Conservation (phyloP, 2,113 vertebrate genomes). For the Chunga burmeisteri region DNA sequence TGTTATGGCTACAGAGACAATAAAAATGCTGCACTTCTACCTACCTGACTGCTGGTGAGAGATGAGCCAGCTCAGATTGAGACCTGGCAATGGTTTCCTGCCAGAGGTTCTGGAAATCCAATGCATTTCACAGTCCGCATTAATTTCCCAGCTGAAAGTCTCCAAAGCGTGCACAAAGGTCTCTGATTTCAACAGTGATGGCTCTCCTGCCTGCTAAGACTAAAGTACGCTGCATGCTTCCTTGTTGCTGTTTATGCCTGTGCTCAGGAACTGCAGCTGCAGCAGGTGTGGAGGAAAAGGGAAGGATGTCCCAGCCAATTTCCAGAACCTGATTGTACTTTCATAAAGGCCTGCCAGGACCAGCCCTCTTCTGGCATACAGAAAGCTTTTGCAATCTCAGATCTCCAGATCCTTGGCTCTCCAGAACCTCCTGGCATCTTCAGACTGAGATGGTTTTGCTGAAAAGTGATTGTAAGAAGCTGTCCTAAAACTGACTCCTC, state of each 20-base stretch:
- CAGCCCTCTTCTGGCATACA: background rate
- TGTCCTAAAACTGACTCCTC: background rate
- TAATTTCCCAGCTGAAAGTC: background rate
- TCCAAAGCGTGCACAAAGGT: background rate
- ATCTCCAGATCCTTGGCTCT: background rate
- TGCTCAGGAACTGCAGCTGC: background rate
- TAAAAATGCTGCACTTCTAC: background rate
- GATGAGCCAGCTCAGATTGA: background rate
- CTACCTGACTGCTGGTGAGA: background rate
- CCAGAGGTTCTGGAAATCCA: background rate
- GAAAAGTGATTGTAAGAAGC: background rate
- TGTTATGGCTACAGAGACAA: background rate
- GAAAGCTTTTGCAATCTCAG: background rate
- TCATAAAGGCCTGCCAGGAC: background rate
- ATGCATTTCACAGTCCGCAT: background rate
- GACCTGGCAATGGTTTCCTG: background rate
- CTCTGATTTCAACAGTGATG: background rate
- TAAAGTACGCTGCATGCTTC: background rate
- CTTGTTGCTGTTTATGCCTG: background rate
- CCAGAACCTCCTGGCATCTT: background rate
- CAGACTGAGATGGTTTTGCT: background rate
- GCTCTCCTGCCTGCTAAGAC: background rate
- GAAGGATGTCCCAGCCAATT: background rate
- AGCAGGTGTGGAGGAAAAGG: background rate
- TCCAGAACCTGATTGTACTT: background rate